Evolutionary conservation across 1,140 invertebrate species (phyloP), one percentile per base, ranked within the genome.

Genomic region (Plutomurus gul): DNA sequence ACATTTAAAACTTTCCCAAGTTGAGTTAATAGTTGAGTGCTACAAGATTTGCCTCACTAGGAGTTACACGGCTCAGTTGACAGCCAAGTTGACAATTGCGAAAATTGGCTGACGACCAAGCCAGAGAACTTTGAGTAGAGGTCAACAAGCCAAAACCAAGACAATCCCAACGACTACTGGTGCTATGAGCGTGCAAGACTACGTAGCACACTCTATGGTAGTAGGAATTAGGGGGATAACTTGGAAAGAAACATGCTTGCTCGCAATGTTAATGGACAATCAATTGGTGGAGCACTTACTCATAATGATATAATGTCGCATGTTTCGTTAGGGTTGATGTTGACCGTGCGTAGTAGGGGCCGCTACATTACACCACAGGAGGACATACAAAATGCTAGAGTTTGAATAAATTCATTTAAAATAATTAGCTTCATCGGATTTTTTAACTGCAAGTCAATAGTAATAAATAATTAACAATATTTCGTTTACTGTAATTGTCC

Each of bases 1-100:
- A 33, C 56, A 65, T 65, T 65, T 65, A 65, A 65, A 65, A 65
- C 56, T 65, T 65, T 65, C 56, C 16, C 56, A 65, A 65, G 56
- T 65, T 65, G 56, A 65, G 36, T 65, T 65, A 27, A n/a, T n/a
- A n/a, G 25, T 65, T 65, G 25, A 33, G 10, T 65, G 25, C 56
- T 33, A 13, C 56, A 36, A 65, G 56, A 65, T 65, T 65, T 65
- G 56, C 56, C 56, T 65, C 56, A 30, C 30, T 65, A 27, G 27
- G 56, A 16, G 56, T 33, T 65, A 33, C 56, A 36, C 36, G 25
- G 56, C 27, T 65, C n/a, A 65, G 56, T 30, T 65, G 56, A 65
- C 56, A 65, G 56, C 30, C 25, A 33, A n/a, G 56, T 33, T 65
- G 56, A 65, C 56, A 65, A 65, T 65, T 65, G 56, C 36, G 56